These are phyloP conservation scores for Hystrix cristata DNA, from an alignment of 2,113 vertebrate species.

Conservation along the genomic window DNA sequence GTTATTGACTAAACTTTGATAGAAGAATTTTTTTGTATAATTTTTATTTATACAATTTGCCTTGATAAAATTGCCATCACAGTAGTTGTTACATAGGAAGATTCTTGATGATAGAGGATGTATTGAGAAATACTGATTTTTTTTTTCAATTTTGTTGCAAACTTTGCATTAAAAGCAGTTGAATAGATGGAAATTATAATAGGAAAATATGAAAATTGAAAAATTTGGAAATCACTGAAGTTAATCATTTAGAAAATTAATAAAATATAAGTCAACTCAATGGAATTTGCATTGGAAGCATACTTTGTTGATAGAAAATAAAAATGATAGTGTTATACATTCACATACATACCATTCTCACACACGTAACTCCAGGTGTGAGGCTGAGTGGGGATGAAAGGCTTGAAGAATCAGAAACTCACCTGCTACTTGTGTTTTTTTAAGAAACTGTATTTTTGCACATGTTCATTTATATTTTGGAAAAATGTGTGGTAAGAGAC, in stretches of 20 bases:
- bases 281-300: conserved; percentile 18
- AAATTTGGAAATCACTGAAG: not conserved
- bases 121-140: not conserved
- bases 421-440: not conserved
- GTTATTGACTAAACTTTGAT: not conserved
- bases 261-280: not conserved
- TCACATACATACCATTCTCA: not conserved
- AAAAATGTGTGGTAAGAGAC: not conserved
- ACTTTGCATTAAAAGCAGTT: not conserved
- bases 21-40: not conserved
- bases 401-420: not conserved
- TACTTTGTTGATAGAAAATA: conserved; percentile 43
- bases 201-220: not conserved
- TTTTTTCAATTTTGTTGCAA: not conserved
- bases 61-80: not conserved
- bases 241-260: not conserved
- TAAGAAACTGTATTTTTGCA: not conserved
- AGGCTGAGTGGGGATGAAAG: not conserved
- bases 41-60: not conserved
- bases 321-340: not conserved
- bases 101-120: not conserved
- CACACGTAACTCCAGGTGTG: not conserved
- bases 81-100: conserved; percentile 32
- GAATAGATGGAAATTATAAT: conserved; percentile 23
- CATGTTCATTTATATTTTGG: not conserved